phyloP scores from a whole-genome alignment of 2,113 vertebrate species.

The Notarius lentiginosus region DNA sequence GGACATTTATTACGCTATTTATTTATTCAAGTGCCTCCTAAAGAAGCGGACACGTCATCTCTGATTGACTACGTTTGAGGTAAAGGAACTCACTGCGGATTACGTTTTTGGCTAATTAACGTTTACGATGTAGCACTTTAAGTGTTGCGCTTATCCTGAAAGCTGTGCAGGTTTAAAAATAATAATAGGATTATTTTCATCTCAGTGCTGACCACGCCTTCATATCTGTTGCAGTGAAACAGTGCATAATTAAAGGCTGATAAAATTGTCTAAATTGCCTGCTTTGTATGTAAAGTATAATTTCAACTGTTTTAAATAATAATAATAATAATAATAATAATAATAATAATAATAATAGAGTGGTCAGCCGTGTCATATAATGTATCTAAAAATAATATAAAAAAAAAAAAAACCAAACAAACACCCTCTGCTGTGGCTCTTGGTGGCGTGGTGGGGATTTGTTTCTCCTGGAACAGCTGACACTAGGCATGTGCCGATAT shows the following conservation, averaged over 20 bases:
- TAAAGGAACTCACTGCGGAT: neutral
- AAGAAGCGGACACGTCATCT: neutral
- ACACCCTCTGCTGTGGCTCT: neutral
- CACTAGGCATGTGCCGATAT: neutral
- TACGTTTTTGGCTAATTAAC: neutral
- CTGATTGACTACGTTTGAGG: neutral
- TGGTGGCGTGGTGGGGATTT: neutral
- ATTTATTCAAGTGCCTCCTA: neutral
- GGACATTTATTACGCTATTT: neutral
- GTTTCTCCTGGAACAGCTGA: neutral
- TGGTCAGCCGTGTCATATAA: neutral
- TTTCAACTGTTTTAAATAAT: neutral
- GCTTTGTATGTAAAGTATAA: neutral
- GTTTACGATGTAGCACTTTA: neutral
- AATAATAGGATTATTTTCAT: neutral
- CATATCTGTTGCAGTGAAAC: neutral
- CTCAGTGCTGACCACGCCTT: neutral
- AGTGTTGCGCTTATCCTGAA: neutral
- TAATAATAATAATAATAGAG: neutral
- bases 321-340: neutral
- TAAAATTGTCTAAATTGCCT: neutral
- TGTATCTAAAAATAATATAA: neutral
- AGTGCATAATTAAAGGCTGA: neutral
- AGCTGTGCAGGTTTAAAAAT: neutral
- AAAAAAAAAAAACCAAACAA: too few species aligned